phyloP scores from a whole-genome alignment of 1,140 invertebrate species.

The Periplaneta americana region DNA sequence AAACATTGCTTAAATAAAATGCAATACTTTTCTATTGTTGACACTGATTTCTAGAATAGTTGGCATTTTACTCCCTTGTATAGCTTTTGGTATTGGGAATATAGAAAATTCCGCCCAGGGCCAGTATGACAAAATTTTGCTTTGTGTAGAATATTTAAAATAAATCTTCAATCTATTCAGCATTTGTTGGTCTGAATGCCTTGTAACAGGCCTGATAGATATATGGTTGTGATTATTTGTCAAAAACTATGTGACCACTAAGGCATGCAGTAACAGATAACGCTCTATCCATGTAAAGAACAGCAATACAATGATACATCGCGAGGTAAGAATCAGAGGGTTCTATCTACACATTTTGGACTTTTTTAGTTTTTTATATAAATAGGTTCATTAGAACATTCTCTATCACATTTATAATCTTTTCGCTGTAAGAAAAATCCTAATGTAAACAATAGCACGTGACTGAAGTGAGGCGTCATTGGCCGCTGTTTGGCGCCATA shows the following conservation, averaged over 20 bases:
- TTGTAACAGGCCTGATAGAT: not conserved
- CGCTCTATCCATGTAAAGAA: no score
- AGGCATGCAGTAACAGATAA: no score
- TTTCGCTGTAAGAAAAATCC: no score
- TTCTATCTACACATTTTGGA: no score
- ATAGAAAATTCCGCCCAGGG: not conserved
- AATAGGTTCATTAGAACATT: no score
- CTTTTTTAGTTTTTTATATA: no score
- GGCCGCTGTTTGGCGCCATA: no score
- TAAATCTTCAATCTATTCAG: not conserved
- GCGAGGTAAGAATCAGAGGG: no score
- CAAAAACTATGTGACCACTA: not conserved
- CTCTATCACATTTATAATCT: no score
- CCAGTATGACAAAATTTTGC: not conserved
- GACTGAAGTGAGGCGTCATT: no score
- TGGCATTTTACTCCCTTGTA: not conserved
- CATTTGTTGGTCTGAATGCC: not conserved
- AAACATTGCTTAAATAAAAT: not conserved
- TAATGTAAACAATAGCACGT: no score
- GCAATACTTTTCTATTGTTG: not conserved
- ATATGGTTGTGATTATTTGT: not conserved
- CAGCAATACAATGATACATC: no score
- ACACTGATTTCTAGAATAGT: not conserved
- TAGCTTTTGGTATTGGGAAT: not conserved
- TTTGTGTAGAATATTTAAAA: not conserved